These are phyloP conservation scores for Liposcelis brunnea DNA, from an alignment of 2,888 invertebrate genomes.

Conservation along the genomic window DNA sequence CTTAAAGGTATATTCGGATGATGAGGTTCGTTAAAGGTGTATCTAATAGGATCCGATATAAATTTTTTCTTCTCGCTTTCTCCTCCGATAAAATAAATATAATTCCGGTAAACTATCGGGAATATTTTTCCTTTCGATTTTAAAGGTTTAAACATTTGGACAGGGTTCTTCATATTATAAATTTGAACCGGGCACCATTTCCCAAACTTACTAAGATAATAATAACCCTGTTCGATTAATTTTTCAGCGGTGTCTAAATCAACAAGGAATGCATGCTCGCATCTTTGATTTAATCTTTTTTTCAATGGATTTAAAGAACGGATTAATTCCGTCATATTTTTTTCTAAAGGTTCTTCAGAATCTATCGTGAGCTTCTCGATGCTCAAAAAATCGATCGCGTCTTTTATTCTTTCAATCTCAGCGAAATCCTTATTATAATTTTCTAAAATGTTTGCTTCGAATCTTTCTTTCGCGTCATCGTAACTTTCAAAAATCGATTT, in stretches of 20 bases:
- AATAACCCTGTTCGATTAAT: slow-evolving; percentile 38
- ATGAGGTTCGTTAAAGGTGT: slow-evolving; percentile 28
- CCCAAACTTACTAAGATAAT: slow-evolving; percentile 42
- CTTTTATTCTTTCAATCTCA: slow-evolving; percentile 28
- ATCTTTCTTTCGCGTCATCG: slow-evolving; percentile 31
- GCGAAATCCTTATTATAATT: slow-evolving; percentile 25
- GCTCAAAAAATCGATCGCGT: slow-evolving; percentile 29
- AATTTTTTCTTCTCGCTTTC: slow-evolving; percentile 32
- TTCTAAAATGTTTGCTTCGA: slow-evolving; percentile 25
- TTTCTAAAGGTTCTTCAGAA: slow-evolving; percentile 24
- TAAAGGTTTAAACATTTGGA: slow-evolving; percentile 32
- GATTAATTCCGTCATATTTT: slow-evolving; percentile 21
- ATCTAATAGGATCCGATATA: slow-evolving; percentile 36
- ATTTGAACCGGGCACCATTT: slow-evolving; percentile 46
- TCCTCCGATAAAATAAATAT: slow-evolving; percentile 39
- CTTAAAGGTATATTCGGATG: slow-evolving; percentile 33
- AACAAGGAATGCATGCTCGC: slow-evolving; percentile 38
- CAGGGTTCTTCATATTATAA: slow-evolving; percentile 29
- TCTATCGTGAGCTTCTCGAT: slow-evolving; percentile 21
- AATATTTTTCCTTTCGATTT: slow-evolving; percentile 29
- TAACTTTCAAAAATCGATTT: slow-evolving; percentile 24
- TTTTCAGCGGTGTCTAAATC: slow-evolving; percentile 35
- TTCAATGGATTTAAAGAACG: slow-evolving; percentile 24
- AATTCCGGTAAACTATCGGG: slow-evolving; percentile 38
- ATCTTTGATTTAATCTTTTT: slow-evolving; percentile 31